Evolutionary conservation across 2,797 vertebrate genomes (phyloP), one percentile per base, ranked within the genome.

Genomic region (Muscicapa striata): DNA sequence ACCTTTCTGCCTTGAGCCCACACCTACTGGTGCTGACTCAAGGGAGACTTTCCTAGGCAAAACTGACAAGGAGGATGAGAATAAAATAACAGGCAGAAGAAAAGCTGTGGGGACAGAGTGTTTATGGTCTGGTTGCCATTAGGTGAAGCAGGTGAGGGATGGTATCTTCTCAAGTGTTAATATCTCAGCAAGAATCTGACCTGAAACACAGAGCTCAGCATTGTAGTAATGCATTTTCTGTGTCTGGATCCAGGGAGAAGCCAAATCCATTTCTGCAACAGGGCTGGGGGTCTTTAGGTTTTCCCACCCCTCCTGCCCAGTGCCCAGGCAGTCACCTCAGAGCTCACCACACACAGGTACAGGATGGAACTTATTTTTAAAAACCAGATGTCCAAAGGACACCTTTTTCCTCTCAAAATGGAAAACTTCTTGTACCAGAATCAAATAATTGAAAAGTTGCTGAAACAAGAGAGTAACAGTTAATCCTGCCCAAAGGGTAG

Each of bases 391-490:
- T 90, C 90, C 90, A 94, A 96, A 63, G 48, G 77, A 90, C 69
- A 93, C 16, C 32, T 78, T 84, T 38, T 36, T 2, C 23, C 23
- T 66, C 74, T 83, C 73, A 78, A 93, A 96, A 93, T 85, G 87
- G 95, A 97, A 97, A 97, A 97, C 84, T 94, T 89, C 74, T 97
- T 94, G 85, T 95, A 80, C 83, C 97, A 90, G 96, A 95, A 95
- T 92, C 68, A 96, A 97, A 97, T 96, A 97, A 97, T 97, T 96
- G 93, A 96, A 97, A 97, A 96, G 62, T 51, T 96, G 73, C 64
- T 96, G 97, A 97, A 97, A 98, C 89, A 96, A 97, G 95, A 98
- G 96, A 97, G 94, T 96, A 97, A 96, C 95, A 94, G 95, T 88
- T 96, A 97, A 97, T 97, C 96, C 96, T 97, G 73, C 95, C 96